phyloP scores from a whole-genome alignment of 37 sponge, comb jelly and placozoan genomes.

The Bolinopsis microptera region DNA sequence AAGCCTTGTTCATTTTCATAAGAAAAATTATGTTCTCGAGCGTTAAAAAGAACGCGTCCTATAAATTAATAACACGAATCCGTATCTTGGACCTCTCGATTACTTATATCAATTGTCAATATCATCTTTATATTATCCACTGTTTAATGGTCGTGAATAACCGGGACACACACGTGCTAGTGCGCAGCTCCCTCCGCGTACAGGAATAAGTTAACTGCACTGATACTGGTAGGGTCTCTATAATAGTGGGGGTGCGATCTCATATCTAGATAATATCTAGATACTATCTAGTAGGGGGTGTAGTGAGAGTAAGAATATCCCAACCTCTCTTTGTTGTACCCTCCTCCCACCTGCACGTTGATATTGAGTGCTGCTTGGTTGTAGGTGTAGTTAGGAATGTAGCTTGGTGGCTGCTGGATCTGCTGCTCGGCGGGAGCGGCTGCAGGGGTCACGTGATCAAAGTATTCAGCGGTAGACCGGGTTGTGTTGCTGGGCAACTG shows the following conservation, averaged over 20 bases:
- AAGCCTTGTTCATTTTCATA: background rate
- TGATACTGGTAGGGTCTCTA: background rate
- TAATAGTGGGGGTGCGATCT: background rate
- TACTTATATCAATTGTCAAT: background rate
- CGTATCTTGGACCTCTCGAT: background rate
- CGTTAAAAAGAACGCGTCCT: background rate
- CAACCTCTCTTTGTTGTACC: background rate
- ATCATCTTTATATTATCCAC: too few species aligned
- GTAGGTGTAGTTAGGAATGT: conserved; percentile 47
- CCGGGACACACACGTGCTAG: too few species aligned
- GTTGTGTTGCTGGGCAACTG: background rate
- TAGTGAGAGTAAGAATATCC: conserved; percentile 33
- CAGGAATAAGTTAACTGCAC: too few species aligned
- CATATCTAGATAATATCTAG: background rate
- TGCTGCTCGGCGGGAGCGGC: background rate
- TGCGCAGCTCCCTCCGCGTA: too few species aligned
- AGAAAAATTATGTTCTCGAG: background rate
- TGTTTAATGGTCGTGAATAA: too few species aligned
- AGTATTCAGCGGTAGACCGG: background rate
- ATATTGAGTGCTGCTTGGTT: background rate
- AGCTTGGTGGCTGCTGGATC: background rate
- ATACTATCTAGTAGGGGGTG: conserved; percentile 8
- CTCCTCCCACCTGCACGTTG: background rate
- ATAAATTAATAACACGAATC: background rate
- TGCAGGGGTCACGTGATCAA: background rate